Conservation (phyloP, 2,888 invertebrate genomes). For the Lypha dubia region DNA sequence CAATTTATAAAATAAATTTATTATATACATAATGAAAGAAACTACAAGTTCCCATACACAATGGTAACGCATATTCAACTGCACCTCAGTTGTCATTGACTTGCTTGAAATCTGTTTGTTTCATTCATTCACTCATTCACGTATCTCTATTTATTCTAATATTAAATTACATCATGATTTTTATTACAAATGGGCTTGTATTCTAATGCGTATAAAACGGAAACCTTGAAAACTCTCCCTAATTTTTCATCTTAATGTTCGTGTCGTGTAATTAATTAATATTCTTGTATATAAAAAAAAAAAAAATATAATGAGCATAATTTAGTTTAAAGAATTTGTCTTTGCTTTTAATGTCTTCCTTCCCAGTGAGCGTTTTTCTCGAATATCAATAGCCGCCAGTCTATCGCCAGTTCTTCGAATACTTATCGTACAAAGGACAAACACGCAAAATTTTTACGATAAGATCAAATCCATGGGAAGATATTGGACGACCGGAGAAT, state of each 20-base stretch:
- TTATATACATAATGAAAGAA: not conserved
- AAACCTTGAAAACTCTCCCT: constrained; percentile 36
- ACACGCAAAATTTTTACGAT: too few species aligned
- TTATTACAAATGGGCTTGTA: constrained; percentile 17
- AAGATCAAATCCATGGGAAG: too few species aligned
- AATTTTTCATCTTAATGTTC: constrained; percentile 4
- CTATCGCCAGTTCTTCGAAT: too few species aligned
- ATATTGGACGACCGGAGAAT: too few species aligned
- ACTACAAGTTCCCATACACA: not conserved
- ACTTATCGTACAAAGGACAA: too few species aligned
- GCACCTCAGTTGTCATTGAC: not conserved
- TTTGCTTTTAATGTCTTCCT: too few species aligned
- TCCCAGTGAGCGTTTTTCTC: too few species aligned
- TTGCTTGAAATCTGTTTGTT: not conserved
- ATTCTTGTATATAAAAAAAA: not conserved
- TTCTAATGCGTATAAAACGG: not conserved
- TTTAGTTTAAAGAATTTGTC: too few species aligned
- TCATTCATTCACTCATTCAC: not conserved
- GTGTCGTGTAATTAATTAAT: too few species aligned
- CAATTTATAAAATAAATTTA: not conserved
- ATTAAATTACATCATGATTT: constrained; percentile 52
- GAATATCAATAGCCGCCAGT: too few species aligned
- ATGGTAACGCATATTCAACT: not conserved
- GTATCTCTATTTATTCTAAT: not conserved
- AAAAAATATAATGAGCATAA: not conserved